Evolutionary conservation across 2,888 invertebrate genomes (phyloP), one percentile per base, ranked within the genome.

Genomic region (Sabatieria punctata): DNA sequence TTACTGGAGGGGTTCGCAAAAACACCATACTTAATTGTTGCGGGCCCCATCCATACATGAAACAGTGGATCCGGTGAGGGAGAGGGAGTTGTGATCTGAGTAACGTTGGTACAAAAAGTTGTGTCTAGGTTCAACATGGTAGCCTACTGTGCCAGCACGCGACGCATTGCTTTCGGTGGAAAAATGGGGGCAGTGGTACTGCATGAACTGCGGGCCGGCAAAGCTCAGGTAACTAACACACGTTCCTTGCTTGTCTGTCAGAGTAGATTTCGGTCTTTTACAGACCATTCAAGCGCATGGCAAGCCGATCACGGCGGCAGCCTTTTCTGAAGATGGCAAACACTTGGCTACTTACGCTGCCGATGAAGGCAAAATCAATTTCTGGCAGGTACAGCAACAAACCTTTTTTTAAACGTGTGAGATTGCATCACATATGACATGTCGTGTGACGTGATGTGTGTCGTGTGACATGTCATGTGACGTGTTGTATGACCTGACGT

Each of bases 251-350:
- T n/a, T n/a, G n/a, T n/a, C n/a, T n/a, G 39, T 21, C 39, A 13
- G 13, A n/a, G 11, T 39, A 39, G 13, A n/a, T n/a, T 11, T 21
- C 39, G 18, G 13, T 11, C 30, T 42, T 24, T 55, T 54, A 38
- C 59, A 89, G 74, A 80, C 81, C 52, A 82, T 95, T 55, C 77
- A 82, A 43, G 95, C 91, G 0, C 95, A 95, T 71, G 76, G 76
- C 46, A 79, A 81, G 18, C 77, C 88, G 0, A 81, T 95, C 22
- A 86, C 91, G 1, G 91, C 93, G 0, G 76, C 84, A 63, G 81
- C 88, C 33, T 93, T 97, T 73, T 89, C 89, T 54, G 89, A 91
- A 0, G 95, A 97, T 71, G 95, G 95, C 19, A 88, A 95, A 61
- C 89, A 82, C 68, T 75, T 97, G 54, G 93, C 89, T 38, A 89